Conservation (phyloP, 2,797 vertebrate genomes). For the Microctenopoma lineatum region DNA sequence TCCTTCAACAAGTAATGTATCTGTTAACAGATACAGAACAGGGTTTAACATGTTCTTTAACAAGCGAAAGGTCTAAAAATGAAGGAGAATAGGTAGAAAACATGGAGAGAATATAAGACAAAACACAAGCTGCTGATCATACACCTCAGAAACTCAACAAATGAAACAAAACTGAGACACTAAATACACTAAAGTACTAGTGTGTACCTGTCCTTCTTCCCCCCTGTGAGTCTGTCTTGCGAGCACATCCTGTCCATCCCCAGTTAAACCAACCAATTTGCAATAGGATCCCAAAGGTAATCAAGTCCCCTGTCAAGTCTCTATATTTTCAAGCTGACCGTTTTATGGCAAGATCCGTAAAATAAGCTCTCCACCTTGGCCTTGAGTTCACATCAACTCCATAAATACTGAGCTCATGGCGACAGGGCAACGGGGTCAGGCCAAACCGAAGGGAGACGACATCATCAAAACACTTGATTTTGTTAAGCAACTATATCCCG, state of each 20-base stretch:
- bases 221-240: slow-evolving; percentile 33
- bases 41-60: not conserved
- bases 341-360: slow-evolving; percentile 82
- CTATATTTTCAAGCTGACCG: slow-evolving; percentile 83
- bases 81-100: not conserved
- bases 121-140: not conserved
- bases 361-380: slow-evolving; percentile 70
- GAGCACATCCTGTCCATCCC: slow-evolving; percentile 76
- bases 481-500: slow-evolving; percentile 8
- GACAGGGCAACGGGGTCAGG: slow-evolving; percentile 65
- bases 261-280: slow-evolving; percentile 65
- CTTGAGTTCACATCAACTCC: slow-evolving; percentile 58
- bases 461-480: slow-evolving; percentile 40
- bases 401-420: slow-evolving; percentile 81
- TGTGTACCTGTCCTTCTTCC: slow-evolving; percentile 20
- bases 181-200: not conserved
- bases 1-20: not conserved
- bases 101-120: not conserved
- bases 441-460: slow-evolving; percentile 39
- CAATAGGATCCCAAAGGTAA: slow-evolving; percentile 78
- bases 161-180: not conserved
- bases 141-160: not conserved
- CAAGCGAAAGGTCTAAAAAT: too few relatives aligned
- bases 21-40: not conserved
- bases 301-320: slow-evolving; percentile 67